Evolutionary conservation across 2,888 invertebrate species (phyloP), one percentile per base, ranked within the genome.

Genomic region (Euplexia lucipara): DNA sequence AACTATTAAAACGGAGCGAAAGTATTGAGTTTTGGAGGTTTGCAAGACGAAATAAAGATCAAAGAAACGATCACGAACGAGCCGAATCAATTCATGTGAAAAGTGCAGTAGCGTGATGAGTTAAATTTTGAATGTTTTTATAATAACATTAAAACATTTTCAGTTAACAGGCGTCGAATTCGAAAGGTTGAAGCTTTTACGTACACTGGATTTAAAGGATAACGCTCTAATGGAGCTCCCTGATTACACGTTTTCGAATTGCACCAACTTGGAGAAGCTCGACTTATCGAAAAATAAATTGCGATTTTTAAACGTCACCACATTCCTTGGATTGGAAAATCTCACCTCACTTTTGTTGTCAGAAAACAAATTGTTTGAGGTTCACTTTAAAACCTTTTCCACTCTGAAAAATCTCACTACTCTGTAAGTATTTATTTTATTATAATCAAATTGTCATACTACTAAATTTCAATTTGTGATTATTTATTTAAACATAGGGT

Each of bases 221-320:
- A 98, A 98, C 88, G 95, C 95, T 60, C 92, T 98, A 66, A 86
- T 90, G 7, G 89, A 91, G 62, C 72, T 95, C 6, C 96, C 96
- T 5, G 96, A 96, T 70, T 95, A 95, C 47, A 89, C 96, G 6
- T 97, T 97, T 85, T 81, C 92, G 6, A 94, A 96, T 41, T 95
- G 96, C 62, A 88, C 87, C 2, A 95, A 94, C 54, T 89, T 98
- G 63, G 96, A 97, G 75, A 97, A 97, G 82, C 90, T 98, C 18
- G 96, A 97, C 81, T 89, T 98, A 49, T 96, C 97, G 71, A 96
- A 96, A 70, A 97, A 97, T 84, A 96, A 96, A 83, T 90, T 98
- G 58, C 96, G 97, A 79, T 95, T 94, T 65, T 85, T 98, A 37
- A 96, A 96, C 60, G 91, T 96, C 30, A 96, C 96, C 14, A 95